Evolutionary conservation across 2,113 vertebrate genomes (phyloP).

Genomic region (Nycticryphes semicollaris): DNA sequence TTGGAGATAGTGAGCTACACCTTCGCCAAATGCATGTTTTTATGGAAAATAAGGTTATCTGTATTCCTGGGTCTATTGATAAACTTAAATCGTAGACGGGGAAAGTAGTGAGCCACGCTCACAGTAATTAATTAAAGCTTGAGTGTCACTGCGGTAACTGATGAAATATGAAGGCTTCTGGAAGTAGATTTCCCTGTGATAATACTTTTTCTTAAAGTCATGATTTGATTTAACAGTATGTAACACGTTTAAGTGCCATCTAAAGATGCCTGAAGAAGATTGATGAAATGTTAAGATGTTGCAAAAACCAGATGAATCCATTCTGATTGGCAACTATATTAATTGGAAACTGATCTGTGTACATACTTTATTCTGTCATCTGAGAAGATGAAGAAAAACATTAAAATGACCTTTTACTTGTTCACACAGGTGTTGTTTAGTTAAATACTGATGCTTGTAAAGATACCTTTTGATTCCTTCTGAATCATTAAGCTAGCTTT

Average conservation of each 20-base stretch:
- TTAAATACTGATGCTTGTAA: neutral
- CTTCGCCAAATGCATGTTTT: neutral
- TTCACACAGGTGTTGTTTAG: neutral
- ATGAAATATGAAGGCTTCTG: slow-evolving; percentile 22
- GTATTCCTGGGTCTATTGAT: neutral
- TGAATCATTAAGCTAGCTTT: neutral
- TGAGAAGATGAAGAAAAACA: neutral
- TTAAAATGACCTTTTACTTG: neutral
- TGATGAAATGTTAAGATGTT: neutral
- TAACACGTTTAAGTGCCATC: neutral
- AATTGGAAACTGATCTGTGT: neutral
- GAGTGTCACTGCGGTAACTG: neutral
- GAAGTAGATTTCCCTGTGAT: slow-evolving; percentile 11
- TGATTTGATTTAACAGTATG: neutral
- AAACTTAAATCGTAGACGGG: neutral
- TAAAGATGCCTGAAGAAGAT: neutral
- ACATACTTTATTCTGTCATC: neutral
- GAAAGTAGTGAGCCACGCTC: neutral
- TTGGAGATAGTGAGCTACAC: neutral
- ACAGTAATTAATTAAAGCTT: slow-evolving; percentile 27
- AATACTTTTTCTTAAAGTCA: neutral
- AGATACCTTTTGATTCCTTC: neutral
- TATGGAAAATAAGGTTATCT: neutral
- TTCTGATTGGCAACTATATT: neutral
- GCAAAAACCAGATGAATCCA: neutral